A percentile compares a stretch with the other conserved stretches of the same genome.
Conservation (phyloP, 2,113 vertebrate genomes). For the Hystrix brachyura region DNA sequence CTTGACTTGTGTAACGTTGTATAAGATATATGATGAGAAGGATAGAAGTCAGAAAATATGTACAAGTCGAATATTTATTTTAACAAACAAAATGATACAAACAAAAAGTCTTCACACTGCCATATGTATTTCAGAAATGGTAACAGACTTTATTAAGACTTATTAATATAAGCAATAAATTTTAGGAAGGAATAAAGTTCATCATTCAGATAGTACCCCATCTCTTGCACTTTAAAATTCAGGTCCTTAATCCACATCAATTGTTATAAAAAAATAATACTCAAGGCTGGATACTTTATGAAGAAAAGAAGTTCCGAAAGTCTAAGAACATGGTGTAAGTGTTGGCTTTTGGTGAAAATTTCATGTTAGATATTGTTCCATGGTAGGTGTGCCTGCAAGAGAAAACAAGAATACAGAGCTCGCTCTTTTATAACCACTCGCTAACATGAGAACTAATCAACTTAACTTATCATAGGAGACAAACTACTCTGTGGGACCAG, state of each 20-base stretch:
- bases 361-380: not conserved
- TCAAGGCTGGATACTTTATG: not conserved
- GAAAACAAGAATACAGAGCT: not conserved
- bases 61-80: not conserved
- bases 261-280: not conserved
- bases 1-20: not conserved
- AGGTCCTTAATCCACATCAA: not conserved
- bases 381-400: not conserved
- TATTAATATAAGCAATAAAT: constrained; percentile 10
- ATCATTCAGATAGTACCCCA: not conserved
- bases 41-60: not conserved
- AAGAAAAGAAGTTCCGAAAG: not conserved
- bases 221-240: not conserved
- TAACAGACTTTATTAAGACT: not conserved
- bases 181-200: not conserved
- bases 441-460: not conserved
- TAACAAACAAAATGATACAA: not conserved
- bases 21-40: not conserved
- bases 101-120: not conserved
- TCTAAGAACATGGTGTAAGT: not conserved
- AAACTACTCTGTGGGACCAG: not conserved
- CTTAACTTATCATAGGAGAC: not conserved
- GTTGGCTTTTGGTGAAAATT: not conserved
- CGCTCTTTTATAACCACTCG: not conserved
- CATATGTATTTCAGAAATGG: not conserved